Conservation (phyloP, 2,888 invertebrate genomes). For the Lagria hirta region DNA sequence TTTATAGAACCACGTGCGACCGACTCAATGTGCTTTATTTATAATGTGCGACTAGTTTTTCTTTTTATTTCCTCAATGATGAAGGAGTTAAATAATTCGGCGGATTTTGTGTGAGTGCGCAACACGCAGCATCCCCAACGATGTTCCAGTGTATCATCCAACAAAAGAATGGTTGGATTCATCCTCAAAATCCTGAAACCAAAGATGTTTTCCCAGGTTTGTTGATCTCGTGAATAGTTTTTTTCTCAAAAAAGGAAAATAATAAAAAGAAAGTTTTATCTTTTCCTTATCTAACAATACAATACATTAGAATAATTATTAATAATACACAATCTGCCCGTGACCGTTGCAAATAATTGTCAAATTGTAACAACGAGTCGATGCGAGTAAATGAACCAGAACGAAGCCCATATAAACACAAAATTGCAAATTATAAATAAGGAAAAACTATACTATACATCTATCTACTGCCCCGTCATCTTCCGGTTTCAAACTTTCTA, state of each 20-base stretch:
- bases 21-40: conserved; percentile 40
- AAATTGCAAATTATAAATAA: neutral
- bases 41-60: conserved; percentile 30
- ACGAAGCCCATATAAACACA: conserved; percentile 2
- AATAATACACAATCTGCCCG: no score
- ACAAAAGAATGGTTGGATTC: conserved; percentile 75
- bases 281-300: no score
- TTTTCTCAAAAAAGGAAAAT: neutral
- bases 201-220: conserved; percentile 76
- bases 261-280: no score
- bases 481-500: conserved; percentile 18
- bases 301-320: no score
- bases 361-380: no score
- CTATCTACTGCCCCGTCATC: conserved; percentile 14
- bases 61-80: conserved; percentile 14
- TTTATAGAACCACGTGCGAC: conserved; percentile 38
- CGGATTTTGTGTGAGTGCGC: conserved; percentile 25
- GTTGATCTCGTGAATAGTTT: conserved; percentile 23
- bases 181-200: conserved; percentile 69
- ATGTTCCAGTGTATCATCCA: conserved; percentile 86
- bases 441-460: conserved; percentile 9
- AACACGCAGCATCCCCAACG: conserved; percentile 33
- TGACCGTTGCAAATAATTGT: no score
- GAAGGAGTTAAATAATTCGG: conserved; percentile 14
- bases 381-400: conserved; percentile 2